Percentiles rank a stretch among this genome's conserved stretches.
Evolutionary conservation across 2,888 invertebrate genomes (phyloP).

Genomic region (Autographa pulchrina): DNA sequence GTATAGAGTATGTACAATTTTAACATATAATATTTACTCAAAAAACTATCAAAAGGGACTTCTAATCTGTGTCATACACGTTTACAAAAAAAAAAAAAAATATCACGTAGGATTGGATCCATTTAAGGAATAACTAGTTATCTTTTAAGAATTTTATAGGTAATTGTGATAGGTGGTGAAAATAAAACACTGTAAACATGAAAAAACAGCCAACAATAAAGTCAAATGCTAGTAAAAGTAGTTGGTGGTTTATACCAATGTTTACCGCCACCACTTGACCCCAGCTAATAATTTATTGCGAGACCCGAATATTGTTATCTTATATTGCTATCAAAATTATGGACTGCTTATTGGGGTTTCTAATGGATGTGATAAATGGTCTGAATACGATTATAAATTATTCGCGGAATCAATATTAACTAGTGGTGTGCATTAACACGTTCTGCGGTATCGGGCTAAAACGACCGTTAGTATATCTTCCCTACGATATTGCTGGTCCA

Average conservation of each 20-base stretch:
- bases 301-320: constrained; percentile 6
- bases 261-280: not conserved
- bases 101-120: too few relatives aligned
- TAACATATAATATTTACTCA: too few relatives aligned
- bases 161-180: not conserved
- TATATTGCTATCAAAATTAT: not conserved
- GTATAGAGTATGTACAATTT: too few relatives aligned
- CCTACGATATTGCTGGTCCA: too few relatives aligned
- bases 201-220: not conserved
- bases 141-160: too few relatives aligned
- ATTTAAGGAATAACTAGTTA: too few relatives aligned
- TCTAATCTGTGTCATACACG: too few relatives aligned
- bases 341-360: not conserved
- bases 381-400: constrained; percentile 3
- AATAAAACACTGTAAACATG: too few relatives aligned
- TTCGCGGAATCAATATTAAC: not conserved
- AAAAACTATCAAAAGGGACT: too few relatives aligned
- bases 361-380: not conserved
- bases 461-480: too few relatives aligned
- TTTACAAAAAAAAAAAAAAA: too few relatives aligned
- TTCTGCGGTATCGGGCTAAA: not conserved
- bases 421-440: not conserved
- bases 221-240: not conserved
- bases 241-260: not conserved
- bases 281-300: not conserved